phyloP scores from a whole-genome alignment of 2,888 invertebrate genomes.

The Tortricodes alternella region DNA sequence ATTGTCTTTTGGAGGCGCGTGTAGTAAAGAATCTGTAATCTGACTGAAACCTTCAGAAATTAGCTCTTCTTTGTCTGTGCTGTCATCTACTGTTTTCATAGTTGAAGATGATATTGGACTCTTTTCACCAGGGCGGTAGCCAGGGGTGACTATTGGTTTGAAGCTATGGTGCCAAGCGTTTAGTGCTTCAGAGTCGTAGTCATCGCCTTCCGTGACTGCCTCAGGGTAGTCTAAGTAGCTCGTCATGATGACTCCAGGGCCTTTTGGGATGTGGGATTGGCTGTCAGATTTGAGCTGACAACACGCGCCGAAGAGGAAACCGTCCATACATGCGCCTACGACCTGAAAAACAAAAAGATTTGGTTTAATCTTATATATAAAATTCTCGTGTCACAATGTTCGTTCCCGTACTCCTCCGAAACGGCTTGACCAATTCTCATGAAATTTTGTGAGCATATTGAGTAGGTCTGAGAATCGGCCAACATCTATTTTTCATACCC shows the following conservation, averaged over 20 bases:
- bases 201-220: slow-evolving; percentile 60
- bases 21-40: slow-evolving; percentile 78
- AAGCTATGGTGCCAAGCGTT: slow-evolving; percentile 74
- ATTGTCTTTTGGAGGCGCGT: slow-evolving; percentile 71
- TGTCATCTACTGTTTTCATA: slow-evolving; percentile 49
- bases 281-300: slow-evolving; percentile 86
- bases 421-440: no score
- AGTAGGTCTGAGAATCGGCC: no score
- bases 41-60: slow-evolving; percentile 82
- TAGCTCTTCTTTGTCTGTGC: slow-evolving; percentile 71
- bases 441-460: no score
- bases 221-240: slow-evolving; percentile 75
- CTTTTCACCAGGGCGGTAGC: slow-evolving; percentile 64
- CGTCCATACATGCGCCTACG: slow-evolving; percentile 95
- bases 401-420: no score
- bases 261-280: slow-evolving; percentile 75
- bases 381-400: no score
- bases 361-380: no score
- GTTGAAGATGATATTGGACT: slow-evolving; percentile 46
- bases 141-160: slow-evolving; percentile 74
- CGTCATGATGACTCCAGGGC: slow-evolving; percentile 76
- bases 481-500: no score
- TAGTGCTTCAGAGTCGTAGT: slow-evolving; percentile 67
- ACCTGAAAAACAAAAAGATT: not conserved
- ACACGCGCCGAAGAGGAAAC: slow-evolving; percentile 95